These are phyloP conservation scores for Sebastes alutus DNA, from an alignment of 2,797 vertebrate species.

Conservation along the genomic window DNA sequence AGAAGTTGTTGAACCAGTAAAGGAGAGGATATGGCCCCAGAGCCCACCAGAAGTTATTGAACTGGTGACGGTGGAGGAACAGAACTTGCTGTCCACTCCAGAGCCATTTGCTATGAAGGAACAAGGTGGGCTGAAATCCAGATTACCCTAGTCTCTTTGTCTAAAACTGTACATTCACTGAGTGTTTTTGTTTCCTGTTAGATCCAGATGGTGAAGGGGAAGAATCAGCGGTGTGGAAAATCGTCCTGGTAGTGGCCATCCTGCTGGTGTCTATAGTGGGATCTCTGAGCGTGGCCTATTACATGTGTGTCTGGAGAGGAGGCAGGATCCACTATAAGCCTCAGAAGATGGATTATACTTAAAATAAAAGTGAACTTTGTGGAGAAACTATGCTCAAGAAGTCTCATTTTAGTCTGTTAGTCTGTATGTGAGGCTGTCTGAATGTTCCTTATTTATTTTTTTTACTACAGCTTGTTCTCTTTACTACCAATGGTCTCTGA, in stretches of 20 bases:
- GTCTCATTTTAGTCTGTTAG: background rate
- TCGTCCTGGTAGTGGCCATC: slow-evolving; percentile 31
- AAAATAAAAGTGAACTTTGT: slow-evolving; percentile 43
- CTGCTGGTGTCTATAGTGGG: slow-evolving; percentile 58
- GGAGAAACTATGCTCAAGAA: background rate
- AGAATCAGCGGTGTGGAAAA: slow-evolving; percentile 55
- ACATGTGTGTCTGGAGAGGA: slow-evolving; percentile 81
- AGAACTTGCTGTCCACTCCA: background rate
- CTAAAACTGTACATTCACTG: background rate
- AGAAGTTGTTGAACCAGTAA: background rate
- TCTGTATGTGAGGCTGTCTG: background rate
- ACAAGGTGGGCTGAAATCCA: slow-evolving; percentile 37
- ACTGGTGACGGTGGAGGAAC: background rate
- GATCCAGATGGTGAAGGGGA: background rate
- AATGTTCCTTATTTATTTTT: background rate
- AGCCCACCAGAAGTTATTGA: background rate
- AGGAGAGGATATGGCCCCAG: background rate
- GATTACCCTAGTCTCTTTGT: accelerated
- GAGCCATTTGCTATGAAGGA: background rate
- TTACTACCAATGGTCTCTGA: background rate
- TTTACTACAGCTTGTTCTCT: background rate
- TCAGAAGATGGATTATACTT: slow-evolving; percentile 53
- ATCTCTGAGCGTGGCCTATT: slow-evolving; percentile 68
- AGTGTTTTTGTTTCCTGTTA: background rate
- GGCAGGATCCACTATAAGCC: slow-evolving; percentile 71